Percentiles rank a stretch among this genome's conserved stretches.
phyloP scores from a whole-genome alignment of 30 jellyfish, hydroid and myxozoan genomes.

The Hydra vulgaris region DNA sequence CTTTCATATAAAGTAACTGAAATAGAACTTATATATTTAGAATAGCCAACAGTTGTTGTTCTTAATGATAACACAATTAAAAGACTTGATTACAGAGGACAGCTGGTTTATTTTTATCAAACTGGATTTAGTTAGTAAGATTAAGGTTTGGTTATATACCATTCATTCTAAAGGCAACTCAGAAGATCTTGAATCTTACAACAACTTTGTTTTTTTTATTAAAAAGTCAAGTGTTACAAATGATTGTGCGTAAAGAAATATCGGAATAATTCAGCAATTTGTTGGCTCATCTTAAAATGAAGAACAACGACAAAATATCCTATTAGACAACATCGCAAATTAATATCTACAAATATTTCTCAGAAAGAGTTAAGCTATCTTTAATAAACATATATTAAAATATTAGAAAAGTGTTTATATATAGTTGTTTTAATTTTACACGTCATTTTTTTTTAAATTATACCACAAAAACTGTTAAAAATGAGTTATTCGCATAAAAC shows the following conservation, averaged over 20 bases:
- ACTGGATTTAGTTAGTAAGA: background rate
- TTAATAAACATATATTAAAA: no score
- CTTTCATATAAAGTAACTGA: background rate
- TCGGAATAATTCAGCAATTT: background rate
- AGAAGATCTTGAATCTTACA: background rate
- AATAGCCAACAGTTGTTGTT: background rate
- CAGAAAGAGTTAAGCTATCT: no score
- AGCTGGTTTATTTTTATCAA: background rate
- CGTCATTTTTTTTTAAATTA: no score
- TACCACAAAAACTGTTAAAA: no score
- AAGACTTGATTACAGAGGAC: background rate
- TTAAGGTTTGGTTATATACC: background rate
- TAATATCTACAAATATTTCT: no score
- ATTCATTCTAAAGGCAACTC: background rate
- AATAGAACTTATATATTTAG: background rate
- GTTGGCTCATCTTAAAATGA: no score
- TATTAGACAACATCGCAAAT: no score
- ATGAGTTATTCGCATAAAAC: no score
- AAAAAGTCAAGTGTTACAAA: background rate
- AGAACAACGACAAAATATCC: no score
- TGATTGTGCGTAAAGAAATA: background rate
- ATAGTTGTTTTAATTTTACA: no score
- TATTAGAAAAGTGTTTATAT: no score
- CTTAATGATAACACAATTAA: background rate
- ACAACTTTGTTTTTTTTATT: background rate